These are phyloP conservation scores for Illadopsis cleaveri DNA, from an alignment of 2,113 vertebrate genomes.

Conservation along the genomic window DNA sequence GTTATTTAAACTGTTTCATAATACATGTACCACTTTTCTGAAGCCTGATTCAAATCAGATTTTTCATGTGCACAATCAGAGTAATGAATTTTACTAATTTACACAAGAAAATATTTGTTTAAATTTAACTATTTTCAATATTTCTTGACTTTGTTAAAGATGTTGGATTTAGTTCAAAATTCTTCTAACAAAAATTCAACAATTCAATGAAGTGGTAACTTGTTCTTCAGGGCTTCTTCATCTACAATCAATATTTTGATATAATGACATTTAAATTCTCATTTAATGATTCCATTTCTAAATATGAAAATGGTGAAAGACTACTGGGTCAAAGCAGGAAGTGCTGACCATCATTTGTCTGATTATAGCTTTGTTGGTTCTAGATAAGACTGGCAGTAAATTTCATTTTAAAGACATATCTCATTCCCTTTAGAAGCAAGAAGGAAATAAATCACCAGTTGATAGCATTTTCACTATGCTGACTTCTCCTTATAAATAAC, in stretches of 20 bases:
- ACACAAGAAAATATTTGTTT: neutral
- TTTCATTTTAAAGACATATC: neutral
- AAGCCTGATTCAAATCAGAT: neutral
- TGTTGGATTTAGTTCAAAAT: neutral
- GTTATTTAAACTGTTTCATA: neutral
- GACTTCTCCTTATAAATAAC: neutral
- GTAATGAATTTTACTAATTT: neutral
- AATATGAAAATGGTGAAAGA: neutral
- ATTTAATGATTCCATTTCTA: neutral
- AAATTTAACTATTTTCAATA: neutral
- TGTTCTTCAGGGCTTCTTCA: neutral
- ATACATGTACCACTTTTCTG: neutral
- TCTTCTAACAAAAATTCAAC: neutral
- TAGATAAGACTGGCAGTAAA: neutral
- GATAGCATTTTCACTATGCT: neutral
- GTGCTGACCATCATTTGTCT: neutral
- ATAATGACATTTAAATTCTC: neutral
- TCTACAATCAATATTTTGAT: neutral
- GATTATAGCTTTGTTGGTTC: neutral
- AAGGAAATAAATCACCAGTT: neutral
- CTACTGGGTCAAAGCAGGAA: neutral
- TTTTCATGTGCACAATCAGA: neutral
- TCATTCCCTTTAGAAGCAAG: neutral
- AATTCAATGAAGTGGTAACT: neutral
- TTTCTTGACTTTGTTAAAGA: neutral